These are phyloP conservation scores for Cisticola juncidis DNA, from an alignment of 2,113 vertebrate species.

Conservation along the genomic window DNA sequence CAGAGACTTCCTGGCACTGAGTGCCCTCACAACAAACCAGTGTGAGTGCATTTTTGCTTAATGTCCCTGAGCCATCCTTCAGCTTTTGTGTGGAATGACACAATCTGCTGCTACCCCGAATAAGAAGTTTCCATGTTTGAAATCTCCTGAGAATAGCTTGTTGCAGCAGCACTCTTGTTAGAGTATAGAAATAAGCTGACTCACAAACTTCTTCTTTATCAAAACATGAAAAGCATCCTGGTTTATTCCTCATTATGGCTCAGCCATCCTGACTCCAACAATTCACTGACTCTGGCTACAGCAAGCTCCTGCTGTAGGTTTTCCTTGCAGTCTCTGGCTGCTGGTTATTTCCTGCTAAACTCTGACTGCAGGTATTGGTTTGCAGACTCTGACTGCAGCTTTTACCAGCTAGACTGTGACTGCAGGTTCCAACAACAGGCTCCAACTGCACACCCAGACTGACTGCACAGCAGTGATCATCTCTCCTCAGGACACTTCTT, in stretches of 20 bases:
- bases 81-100: background rate
- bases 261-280: background rate
- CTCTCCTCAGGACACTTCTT: background rate
- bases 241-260: background rate
- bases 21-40: background rate
- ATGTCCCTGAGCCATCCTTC: too few species aligned
- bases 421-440: background rate
- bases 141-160: background rate
- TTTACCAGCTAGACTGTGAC: background rate
- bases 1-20: background rate
- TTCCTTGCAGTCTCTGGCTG: background rate
- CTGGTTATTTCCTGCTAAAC: background rate
- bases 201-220: background rate
- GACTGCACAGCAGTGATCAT: background rate
- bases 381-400: background rate
- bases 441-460: background rate
- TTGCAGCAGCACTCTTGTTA: background rate
- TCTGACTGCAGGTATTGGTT: background rate
- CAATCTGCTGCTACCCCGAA: accelerated
- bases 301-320: background rate
- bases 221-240: background rate
- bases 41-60: too few species aligned
- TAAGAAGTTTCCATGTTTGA: too few species aligned
- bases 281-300: background rate
- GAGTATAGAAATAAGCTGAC: background rate